phyloP scores from a whole-genome alignment of 2,797 vertebrate genomes.

The Megalops cyprinoides region DNA sequence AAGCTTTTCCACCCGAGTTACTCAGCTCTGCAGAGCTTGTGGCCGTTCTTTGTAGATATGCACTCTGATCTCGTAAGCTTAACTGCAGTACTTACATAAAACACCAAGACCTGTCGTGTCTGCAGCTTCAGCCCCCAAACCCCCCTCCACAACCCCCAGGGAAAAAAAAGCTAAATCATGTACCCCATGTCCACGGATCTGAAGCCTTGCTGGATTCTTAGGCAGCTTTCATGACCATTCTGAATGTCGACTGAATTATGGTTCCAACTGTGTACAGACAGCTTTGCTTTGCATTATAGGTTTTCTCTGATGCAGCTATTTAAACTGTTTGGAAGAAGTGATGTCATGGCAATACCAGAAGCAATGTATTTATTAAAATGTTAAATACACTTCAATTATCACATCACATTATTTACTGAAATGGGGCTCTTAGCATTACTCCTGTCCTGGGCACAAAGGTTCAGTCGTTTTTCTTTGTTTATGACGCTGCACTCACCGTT shows the following conservation, averaged over 20 bases:
- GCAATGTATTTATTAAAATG: constrained; percentile 25
- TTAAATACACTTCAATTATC: constrained; percentile 22
- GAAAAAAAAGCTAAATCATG: neutral
- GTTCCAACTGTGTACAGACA: neutral
- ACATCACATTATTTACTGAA: too few species aligned
- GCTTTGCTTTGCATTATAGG: neutral
- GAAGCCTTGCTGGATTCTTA: neutral
- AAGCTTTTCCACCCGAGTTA: constrained; percentile 50
- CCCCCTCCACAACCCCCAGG: too few species aligned
- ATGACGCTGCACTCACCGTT: too few species aligned
- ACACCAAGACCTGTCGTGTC: constrained; percentile 72
- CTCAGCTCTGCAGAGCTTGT: constrained; percentile 64
- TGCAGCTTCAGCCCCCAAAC: constrained; percentile 45
- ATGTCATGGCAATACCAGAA: neutral
- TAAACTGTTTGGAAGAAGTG: constrained; percentile 42
- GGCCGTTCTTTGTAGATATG: constrained; percentile 73
- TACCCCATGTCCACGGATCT: neutral
- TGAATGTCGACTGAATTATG: neutral
- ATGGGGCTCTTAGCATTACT: too few species aligned
- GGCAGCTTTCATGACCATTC: neutral
- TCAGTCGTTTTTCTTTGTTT: too few species aligned
- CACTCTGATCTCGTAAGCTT: constrained; percentile 69
- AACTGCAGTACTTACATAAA: constrained; percentile 78
- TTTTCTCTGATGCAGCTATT: constrained; percentile 4
- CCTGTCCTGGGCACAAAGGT: too few species aligned